phyloP scores from a whole-genome alignment of 2,888 invertebrate species.

The Oasisia sp. region DNA sequence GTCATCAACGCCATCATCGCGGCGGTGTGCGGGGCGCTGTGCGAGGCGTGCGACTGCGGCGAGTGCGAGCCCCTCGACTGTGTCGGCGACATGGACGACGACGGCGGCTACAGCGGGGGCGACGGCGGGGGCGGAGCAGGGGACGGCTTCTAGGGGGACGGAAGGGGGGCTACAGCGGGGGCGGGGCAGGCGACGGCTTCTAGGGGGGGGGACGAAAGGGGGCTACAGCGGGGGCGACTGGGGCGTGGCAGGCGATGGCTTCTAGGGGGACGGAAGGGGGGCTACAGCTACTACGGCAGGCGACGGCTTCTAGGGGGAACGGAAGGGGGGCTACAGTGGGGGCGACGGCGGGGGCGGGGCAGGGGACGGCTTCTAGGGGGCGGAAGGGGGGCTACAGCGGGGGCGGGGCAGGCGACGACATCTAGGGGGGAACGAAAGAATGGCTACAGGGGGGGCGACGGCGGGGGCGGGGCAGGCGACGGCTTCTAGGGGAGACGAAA shows the following conservation, averaged over 20 bases:
- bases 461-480: background rate
- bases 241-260: no score
- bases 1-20: slow-evolving; percentile 33
- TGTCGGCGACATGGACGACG: slow-evolving; percentile 22
- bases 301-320: background rate
- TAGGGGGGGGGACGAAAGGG: no score
- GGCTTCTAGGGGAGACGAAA: background rate
- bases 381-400: no score
- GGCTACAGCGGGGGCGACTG: no score
- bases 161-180: no score
- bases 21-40: slow-evolving; percentile 14
- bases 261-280: no score
- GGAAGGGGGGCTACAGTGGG: slow-evolving; percentile 21
- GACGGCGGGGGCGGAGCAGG: background rate
- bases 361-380: background rate
- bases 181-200: background rate
- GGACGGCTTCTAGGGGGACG: background rate
- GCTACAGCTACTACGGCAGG: background rate
- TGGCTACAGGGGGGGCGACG: slow-evolving; percentile 13
- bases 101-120: slow-evolving; percentile 19
- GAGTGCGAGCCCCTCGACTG: slow-evolving; percentile 34
- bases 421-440: no score
- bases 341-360: background rate
- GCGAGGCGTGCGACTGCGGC: slow-evolving; percentile 31
- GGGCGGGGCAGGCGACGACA: no score